Evolutionary conservation across 2,113 vertebrate genomes (phyloP), one percentile per base, ranked within the genome.

Genomic region (Kryptolebias marmoratus): DNA sequence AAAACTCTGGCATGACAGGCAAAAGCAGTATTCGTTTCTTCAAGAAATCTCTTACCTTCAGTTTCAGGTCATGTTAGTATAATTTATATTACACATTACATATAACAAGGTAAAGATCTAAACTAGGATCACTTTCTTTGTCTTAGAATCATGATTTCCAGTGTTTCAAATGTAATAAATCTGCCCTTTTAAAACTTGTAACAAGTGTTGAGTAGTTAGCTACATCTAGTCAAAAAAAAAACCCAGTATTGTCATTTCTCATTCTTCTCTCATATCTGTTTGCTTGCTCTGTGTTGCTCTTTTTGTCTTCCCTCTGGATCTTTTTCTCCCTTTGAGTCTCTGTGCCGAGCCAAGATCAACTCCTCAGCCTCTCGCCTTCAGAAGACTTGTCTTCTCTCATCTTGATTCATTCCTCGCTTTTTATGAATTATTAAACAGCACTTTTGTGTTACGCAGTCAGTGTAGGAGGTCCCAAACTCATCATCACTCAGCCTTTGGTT

Each of bases 341-440:
- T 71, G 80, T 18, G 45, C 63, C 75, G 78, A 89, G 85, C 77
- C 70, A 62, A 76, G 81, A 86, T 84, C 86, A 79, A 76, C 89
- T 90, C 85, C 62, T 81, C 70, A 56, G 75, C 78, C 75, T 82
- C 89, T 78, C 68, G 72, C 69, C 82, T 81, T 84, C 87, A 84
- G 78, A 89, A 83, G 65, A 81, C 88, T 84, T 81, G 66, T 79
- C 79, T 85, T 88, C 68, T 79, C 75, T 85, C 73, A 80, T 89
- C 77, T 79, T 58, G 36, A 82, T 85, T 85, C 85, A 81, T 85
- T 77, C 79, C 84, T 83, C 32, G 70, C 81, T 87, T 89, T 86
- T 76, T 82, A 91, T 93, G 86, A 91, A 93, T 91, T 90, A 90
- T 91, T 91, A 83, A 91, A 79, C 69, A 81, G 81, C 79, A 86